Percentiles rank a stretch among this genome's conserved stretches.
Evolutionary conservation across 2,888 invertebrate species (phyloP).

Genomic region (Tipula helvola): DNA sequence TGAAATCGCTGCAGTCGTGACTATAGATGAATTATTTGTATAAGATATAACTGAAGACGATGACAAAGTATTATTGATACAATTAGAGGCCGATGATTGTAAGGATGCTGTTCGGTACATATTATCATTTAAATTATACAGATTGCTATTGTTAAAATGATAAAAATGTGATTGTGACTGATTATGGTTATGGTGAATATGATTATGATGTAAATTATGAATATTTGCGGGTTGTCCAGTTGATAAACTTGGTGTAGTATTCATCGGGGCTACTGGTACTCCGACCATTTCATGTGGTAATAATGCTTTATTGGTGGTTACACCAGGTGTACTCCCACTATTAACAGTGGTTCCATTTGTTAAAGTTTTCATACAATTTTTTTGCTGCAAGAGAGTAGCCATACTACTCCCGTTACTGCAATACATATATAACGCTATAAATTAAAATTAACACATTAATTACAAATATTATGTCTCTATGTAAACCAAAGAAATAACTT

Average conservation of each 20-base stretch:
- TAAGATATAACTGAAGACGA: not conserved
- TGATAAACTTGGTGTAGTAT: conserved; percentile 5
- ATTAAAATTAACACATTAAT: not conserved
- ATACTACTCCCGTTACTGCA: conserved; percentile 37
- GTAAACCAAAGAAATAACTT: not conserved
- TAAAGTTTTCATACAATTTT: conserved; percentile 67
- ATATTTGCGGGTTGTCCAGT: not conserved
- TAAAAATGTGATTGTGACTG: conserved; percentile 10
- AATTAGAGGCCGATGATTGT: not conserved
- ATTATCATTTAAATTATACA: not conserved
- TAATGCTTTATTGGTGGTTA: conserved; percentile 19
- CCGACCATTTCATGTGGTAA: conserved; percentile 35
- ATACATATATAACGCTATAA: conserved; percentile 21
- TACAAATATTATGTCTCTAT: not conserved
- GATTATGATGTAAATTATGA: conserved; percentile 4
- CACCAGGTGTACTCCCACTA: conserved; percentile 14
- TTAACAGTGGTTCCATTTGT: conserved; percentile 43
- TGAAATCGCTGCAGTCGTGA: not conserved
- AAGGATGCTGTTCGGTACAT: not conserved
- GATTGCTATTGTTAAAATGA: conserved; percentile 6
- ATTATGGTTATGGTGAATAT: conserved; percentile 10
- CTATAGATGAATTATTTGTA: conserved; percentile 6
- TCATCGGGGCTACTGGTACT: conserved; percentile 21
- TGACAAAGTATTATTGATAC: conserved; percentile 6
- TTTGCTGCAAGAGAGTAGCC: conserved; percentile 75